Percentiles rank a stretch among this genome's conserved stretches.
Conservation (phyloP, 1,140 invertebrate genomes). For the Campoletis sonorensis region DNA sequence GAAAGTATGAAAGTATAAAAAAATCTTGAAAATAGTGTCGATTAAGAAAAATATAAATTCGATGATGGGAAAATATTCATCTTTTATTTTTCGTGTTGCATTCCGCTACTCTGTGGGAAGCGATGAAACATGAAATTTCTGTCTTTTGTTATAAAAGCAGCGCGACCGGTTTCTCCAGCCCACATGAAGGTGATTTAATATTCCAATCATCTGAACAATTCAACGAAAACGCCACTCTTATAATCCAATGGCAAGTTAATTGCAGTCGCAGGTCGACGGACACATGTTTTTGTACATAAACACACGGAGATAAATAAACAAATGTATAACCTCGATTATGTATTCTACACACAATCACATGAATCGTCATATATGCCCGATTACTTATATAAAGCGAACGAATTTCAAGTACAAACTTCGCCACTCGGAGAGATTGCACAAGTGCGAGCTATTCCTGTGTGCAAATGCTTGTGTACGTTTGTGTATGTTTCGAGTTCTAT, state of each 20-base stretch:
- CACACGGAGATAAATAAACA: too few species aligned
- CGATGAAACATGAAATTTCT: background rate
- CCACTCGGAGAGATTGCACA: background rate
- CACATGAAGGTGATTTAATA: conserved; percentile 40
- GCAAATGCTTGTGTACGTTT: background rate
- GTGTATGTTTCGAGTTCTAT: background rate
- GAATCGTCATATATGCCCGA: background rate
- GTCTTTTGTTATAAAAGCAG: background rate
- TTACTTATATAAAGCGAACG: background rate
- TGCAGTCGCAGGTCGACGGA: conserved; percentile 40
- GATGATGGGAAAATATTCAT: background rate
- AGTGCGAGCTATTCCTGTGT: background rate
- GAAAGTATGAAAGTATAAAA: too few species aligned
- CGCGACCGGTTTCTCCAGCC: background rate
- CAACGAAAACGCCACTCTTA: conserved; percentile 39
- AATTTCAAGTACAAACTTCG: background rate
- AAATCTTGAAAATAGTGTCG: too few species aligned
- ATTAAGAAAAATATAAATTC: background rate
- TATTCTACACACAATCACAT: background rate
- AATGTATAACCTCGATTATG: too few species aligned
- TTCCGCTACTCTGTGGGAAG: background rate
- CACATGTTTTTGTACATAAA: background rate
- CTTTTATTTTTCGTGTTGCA: background rate
- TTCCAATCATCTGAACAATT: conserved; percentile 52
- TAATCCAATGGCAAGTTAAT: conserved; percentile 54